These are phyloP conservation scores for Gallinago paraguaiae DNA, from an alignment of 2,113 vertebrate species.

Conservation along the genomic window DNA sequence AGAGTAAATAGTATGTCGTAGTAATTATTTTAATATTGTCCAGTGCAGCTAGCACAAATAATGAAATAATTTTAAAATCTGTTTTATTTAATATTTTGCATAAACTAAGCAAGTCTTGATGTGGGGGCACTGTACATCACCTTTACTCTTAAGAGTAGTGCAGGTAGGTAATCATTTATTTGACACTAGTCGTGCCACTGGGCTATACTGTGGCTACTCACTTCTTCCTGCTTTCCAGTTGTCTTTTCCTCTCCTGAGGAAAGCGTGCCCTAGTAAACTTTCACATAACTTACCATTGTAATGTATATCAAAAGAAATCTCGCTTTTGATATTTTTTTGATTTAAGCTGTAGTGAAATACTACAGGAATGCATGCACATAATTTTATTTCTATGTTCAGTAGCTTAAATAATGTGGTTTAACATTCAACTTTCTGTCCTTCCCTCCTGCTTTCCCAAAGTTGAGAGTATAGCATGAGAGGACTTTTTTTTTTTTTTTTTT, in stretches of 20 bases:
- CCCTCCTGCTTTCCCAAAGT: not conserved
- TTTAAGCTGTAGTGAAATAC: conserved; percentile 23
- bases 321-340: conserved; percentile 8
- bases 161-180: not conserved
- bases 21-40: not conserved
- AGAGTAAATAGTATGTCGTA: not conserved
- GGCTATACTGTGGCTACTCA: not conserved
- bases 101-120: not conserved
- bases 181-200: not conserved
- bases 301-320: conserved; percentile 8
- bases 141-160: not conserved
- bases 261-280: not conserved
- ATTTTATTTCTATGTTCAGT: not conserved
- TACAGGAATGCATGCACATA: not conserved
- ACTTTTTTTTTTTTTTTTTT: not conserved
- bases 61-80: not conserved
- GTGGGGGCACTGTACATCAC: not conserved
- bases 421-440: not conserved
- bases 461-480: not conserved
- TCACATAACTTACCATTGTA: not conserved
- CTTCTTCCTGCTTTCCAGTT: not conserved
- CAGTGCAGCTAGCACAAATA: not conserved
- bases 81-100: not conserved
- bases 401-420: not conserved
- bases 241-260: not conserved